phyloP scores from a whole-genome alignment of 2,113 vertebrate genomes.

The Paedocypris sp. region DNA sequence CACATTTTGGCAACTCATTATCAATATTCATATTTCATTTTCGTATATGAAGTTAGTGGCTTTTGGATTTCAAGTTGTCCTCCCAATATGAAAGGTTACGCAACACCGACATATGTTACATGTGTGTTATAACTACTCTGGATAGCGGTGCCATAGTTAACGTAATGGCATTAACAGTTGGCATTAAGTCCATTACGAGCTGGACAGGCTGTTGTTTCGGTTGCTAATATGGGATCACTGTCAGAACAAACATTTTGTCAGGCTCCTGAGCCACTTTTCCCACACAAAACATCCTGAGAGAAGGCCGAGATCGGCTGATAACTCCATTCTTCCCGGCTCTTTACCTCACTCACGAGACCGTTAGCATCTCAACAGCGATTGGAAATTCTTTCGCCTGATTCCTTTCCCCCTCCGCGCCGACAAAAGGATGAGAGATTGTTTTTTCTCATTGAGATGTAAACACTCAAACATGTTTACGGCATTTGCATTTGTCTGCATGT shows the following conservation, averaged over 20 bases:
- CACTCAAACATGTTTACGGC: conserved; percentile 25
- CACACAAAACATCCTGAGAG: conserved; percentile 21
- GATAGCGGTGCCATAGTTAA: too few species aligned
- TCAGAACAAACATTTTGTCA: conserved; percentile 27
- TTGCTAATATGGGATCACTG: conserved; percentile 29
- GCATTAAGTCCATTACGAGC: conserved; percentile 1
- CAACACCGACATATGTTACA: too few species aligned
- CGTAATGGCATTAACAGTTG: too few species aligned
- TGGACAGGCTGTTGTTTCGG: conserved; percentile 15
- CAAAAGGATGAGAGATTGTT: conserved; percentile 48
- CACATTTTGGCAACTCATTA: too few species aligned
- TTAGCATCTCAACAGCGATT: conserved; percentile 45
- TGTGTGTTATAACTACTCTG: too few species aligned
- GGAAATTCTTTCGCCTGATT: conserved; percentile 36
- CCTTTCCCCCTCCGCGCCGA: conserved; percentile 23
- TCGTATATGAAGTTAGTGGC: too few species aligned
- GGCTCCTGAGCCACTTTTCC: conserved; percentile 21
- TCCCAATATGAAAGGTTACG: too few species aligned
- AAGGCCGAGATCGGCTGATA: conserved; percentile 21
- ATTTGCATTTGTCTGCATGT: conserved; percentile 56
- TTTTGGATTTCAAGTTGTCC: too few species aligned
- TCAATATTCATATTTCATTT: too few species aligned
- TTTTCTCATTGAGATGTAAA: conserved; percentile 62
- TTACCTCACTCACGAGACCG: conserved; percentile 31
- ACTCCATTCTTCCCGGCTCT: conserved; percentile 28